A percentile compares a stretch with the other conserved stretches of the same genome.
Evolutionary conservation across 2,888 invertebrate species (phyloP).

Genomic region (Andrena hattorfiana): DNA sequence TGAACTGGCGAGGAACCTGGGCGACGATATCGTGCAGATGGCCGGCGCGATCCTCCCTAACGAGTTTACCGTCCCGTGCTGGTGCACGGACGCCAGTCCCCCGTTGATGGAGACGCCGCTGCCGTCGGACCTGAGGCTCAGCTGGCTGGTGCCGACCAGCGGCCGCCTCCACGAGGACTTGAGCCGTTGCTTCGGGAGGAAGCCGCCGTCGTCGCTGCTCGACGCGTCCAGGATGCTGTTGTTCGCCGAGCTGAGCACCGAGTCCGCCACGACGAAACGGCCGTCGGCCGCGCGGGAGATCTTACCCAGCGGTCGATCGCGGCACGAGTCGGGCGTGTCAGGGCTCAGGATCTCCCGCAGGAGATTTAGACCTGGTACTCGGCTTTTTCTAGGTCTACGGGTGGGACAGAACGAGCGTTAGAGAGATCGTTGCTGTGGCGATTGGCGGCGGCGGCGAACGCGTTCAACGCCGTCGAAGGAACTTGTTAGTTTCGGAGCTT

Average conservation of each 20-base stretch:
- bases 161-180: slow-evolving; percentile 84
- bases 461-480: slow-evolving; percentile 52
- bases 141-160: slow-evolving; percentile 89
- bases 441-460: slow-evolving; percentile 14
- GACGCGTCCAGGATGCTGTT: slow-evolving; percentile 88
- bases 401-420: slow-evolving; percentile 75
- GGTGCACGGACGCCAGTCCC: slow-evolving; percentile 64
- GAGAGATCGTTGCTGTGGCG: slow-evolving; percentile 57
- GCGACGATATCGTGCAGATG: slow-evolving; percentile 79
- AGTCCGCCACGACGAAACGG: slow-evolving; percentile 89
- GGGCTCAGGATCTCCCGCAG: slow-evolving; percentile 88
- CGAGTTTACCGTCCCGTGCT: slow-evolving; percentile 66
- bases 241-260: slow-evolving; percentile 86
- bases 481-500: no score
- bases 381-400: slow-evolving; percentile 95
- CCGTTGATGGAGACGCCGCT: slow-evolving; percentile 86
- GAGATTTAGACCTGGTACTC: slow-evolving; percentile 96
- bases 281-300: slow-evolving; percentile 92
- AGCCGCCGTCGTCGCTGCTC: slow-evolving; percentile 94
- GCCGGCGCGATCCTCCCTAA: slow-evolving; percentile 69
- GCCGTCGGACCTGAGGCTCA: slow-evolving; percentile 89
- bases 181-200: slow-evolving; percentile 87
- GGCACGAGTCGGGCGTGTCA: slow-evolving; percentile 82
- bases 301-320: slow-evolving; percentile 87
- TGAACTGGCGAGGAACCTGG: slow-evolving; percentile 85